phyloP scores from a whole-genome alignment of 1,140 invertebrate species.

The Drosophila saltans region DNA sequence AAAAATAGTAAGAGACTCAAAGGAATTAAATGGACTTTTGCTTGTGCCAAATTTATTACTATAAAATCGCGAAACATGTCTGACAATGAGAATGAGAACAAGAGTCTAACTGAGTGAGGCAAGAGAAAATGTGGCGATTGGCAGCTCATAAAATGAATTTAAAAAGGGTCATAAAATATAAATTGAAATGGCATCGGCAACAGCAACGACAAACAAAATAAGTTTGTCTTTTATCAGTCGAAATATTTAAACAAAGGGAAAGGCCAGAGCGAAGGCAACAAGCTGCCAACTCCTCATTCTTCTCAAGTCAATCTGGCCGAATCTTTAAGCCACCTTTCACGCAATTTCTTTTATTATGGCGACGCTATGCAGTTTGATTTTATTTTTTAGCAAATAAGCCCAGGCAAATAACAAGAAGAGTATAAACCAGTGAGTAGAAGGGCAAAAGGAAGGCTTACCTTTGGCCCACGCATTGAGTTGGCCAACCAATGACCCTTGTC shows the following conservation, averaged over 20 bases:
- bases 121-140: conserved; percentile 30
- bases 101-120: too few species aligned
- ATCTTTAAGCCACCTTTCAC: conserved; percentile 68
- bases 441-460: conserved; percentile 33
- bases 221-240: conserved; percentile 6
- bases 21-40: conserved; percentile 55
- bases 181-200: conserved; percentile 76
- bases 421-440: conserved; percentile 4
- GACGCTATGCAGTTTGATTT: conserved; percentile 71
- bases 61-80: conserved; percentile 72
- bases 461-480: conserved; percentile 1
- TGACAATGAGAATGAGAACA: conserved; percentile 46
- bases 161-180: conserved; percentile 73
- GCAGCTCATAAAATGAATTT: conserved; percentile 71
- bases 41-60: conserved; percentile 73
- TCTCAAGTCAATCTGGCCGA: neutral
- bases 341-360: conserved; percentile 72
- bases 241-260: conserved; percentile 1
- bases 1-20: conserved; percentile 42
- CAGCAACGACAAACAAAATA: conserved; percentile 42
- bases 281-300: neutral
- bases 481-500: conserved; percentile 16
- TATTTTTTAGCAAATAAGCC: conserved; percentile 79
- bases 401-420: conserved; percentile 67
- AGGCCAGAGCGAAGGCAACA: neutral